Evolutionary conservation across 30 jellyfish, hydroid and myxozoan species (phyloP).

Genomic region (Haliclystus octoradiatus): DNA sequence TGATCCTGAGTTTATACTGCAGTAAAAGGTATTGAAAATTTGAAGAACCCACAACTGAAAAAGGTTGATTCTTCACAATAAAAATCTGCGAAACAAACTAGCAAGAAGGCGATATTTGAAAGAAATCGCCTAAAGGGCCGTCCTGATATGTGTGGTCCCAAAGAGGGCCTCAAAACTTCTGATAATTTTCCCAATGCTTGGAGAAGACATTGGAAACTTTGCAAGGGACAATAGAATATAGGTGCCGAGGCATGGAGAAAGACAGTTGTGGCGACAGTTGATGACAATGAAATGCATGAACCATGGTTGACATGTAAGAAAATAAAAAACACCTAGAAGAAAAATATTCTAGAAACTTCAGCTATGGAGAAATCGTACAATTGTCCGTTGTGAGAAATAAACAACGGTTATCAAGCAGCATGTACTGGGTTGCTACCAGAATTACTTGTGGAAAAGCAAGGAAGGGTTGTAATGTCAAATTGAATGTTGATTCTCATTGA

Average conservation of each 20-base stretch:
- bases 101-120: too few relatives aligned
- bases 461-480: neutral
- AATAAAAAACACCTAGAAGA: neutral
- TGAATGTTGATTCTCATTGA: conserved; percentile 1
- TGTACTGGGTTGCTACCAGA: neutral
- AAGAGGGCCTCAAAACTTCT: neutral
- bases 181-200: neutral
- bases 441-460: neutral
- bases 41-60: too few relatives aligned
- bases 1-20: too few relatives aligned
- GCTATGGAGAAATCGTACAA: neutral
- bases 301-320: neutral
- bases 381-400: neutral
- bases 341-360: neutral
- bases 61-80: too few relatives aligned
- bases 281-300: neutral
- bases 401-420: neutral
- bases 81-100: too few relatives aligned
- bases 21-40: too few relatives aligned
- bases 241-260: conserved; percentile 2
- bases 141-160: neutral
- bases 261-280: neutral
- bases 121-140: neutral
- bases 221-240: neutral
- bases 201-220: neutral